Evolutionary conservation across 1,140 invertebrate species (phyloP), one percentile per base, ranked within the genome.

Genomic region (Brachionus manjavacas): DNA sequence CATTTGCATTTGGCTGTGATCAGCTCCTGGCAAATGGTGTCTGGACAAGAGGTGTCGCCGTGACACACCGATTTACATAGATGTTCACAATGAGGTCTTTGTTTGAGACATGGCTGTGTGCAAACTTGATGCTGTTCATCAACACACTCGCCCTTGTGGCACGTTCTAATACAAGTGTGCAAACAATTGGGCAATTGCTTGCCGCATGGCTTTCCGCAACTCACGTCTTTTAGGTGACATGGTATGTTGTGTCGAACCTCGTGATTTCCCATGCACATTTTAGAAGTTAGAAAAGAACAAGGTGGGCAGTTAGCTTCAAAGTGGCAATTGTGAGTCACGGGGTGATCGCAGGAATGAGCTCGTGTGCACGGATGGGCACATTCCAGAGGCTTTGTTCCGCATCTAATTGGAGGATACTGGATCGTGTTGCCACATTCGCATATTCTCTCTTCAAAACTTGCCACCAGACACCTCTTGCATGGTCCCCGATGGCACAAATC

Each of bases 351-450:
- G 0, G 91, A 60, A 85, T 97, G 95, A 23, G 89, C 86, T 49
- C 95, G 91, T 0, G 91, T 91, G 89, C 96, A 99, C 0, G 93
- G 93, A 16, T 92, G 90, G 28, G 90, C 90, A 90, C 96, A 99
- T 7, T 91, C 88, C 0, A 96, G 96, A 4, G 92, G 93, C 84
- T 92, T 92, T 0, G 95, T 94, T 2, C 96, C 96, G 88, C 96
- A 99, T 0, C 94, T 92, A 60, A 98, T 92, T 0, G 96, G 96
- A 2, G 96, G 96, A 89, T 93, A 93, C 64, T 95, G 90, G 20
- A 97, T 93, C 83, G 93, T 92, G 0, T 92, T 90, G 1, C 96
- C 96, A 90, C 97, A 99, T 86, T 95, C 93, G 88, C 97, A 98
- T 2, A 92, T 92, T 2, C 98, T 89, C 89, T 98, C 96, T 72